These are phyloP conservation scores for Gymnocheta viridis DNA, from an alignment of 2,888 invertebrate species.

Conservation along the genomic window DNA sequence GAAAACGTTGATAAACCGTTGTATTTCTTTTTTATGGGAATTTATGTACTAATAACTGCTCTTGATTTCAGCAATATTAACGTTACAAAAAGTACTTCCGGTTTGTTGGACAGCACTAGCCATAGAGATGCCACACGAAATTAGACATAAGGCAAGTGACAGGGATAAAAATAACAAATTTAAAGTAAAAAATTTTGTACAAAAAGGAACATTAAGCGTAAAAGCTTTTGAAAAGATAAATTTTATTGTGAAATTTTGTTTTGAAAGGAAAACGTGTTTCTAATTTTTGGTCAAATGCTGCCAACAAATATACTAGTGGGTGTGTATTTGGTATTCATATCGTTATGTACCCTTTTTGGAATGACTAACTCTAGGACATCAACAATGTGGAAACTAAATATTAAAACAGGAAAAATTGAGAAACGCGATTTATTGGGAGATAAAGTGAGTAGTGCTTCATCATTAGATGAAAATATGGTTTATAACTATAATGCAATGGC, in stretches of 20 bases:
- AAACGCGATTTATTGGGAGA: conserved; percentile 29
- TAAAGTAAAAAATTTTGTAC: conserved; percentile 18
- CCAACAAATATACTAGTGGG: conserved; percentile 57
- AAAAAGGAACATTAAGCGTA: conserved; percentile 41
- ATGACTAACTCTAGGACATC: conserved; percentile 90
- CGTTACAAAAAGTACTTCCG: conserved; percentile 4
- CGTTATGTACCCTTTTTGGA: conserved; percentile 78
- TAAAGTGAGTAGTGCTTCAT: background rate
- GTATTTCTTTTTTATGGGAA: too few species aligned
- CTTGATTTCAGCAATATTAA: background rate
- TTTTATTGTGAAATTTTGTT: background rate
- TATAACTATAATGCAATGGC: conserved; percentile 64
- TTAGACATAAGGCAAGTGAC: conserved; percentile 14
- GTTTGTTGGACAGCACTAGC: conserved; percentile 12
- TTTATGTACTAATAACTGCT: too few species aligned
- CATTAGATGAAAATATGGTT: conserved; percentile 43
- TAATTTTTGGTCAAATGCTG: conserved; percentile 23
- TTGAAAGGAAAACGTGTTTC: background rate
- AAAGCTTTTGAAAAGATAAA: background rate
- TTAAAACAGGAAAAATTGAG: conserved; percentile 89
- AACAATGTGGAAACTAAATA: conserved; percentile 91
- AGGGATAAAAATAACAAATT: conserved; percentile 39
- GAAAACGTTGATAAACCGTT: too few species aligned
- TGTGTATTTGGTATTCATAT: conserved; percentile 73
- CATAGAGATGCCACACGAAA: conserved; percentile 29